Conservation (phyloP, 2,113 vertebrate genomes). For the Oreochromis spilurus region DNA sequence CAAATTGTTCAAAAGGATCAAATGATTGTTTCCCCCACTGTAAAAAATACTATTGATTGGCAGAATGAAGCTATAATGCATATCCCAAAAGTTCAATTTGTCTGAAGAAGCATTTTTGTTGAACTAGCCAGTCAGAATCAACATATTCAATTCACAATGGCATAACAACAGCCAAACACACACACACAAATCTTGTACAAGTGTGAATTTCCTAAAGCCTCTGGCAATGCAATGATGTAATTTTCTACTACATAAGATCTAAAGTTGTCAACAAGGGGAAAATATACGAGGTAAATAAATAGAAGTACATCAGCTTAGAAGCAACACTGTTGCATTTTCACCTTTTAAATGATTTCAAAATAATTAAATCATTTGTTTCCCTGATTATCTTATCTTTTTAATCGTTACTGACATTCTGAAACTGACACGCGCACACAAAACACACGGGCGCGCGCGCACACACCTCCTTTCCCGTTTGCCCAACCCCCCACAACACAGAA, state of each 20-base stretch:
- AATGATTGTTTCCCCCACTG: neutral
- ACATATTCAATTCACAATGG: neutral
- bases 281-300: neutral
- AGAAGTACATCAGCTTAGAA: neutral
- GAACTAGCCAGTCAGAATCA: neutral
- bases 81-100: neutral
- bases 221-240: neutral
- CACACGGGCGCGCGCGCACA: neutral
- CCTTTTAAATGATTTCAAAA: neutral
- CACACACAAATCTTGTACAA: neutral
- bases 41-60: neutral
- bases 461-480: conserved; percentile 70
- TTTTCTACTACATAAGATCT: neutral
- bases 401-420: neutral
- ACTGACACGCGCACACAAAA: neutral
- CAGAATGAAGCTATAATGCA: neutral
- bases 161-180: neutral
- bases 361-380: neutral
- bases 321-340: neutral
- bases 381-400: neutral
- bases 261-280: neutral
- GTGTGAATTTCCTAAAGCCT: neutral
- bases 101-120: neutral
- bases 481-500: conserved; percentile 70
- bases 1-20: neutral